Evolutionary conservation across 2,113 vertebrate genomes (phyloP), one percentile per base, ranked within the genome.

Genomic region (Tychaedon coryphoeus): DNA sequence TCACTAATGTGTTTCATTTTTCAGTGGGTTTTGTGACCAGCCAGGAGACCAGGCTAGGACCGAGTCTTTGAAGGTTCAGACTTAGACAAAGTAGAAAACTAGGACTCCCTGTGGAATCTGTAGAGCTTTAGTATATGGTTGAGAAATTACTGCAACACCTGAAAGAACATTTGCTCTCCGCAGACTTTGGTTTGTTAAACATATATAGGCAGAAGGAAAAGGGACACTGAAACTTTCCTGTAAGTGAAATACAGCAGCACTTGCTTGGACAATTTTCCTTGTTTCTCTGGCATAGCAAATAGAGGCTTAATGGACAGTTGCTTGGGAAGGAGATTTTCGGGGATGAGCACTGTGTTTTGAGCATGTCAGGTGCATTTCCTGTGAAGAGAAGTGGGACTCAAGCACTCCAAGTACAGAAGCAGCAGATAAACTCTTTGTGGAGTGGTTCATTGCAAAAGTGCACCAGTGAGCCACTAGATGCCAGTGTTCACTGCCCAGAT

Each of bases 381-480:
- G 15, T 48, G 64, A 54, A 70, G 34, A 31, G 19, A 57, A 36
- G 23, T 42, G 25, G 54, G 45, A 42, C 20, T 50, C 13, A 20
- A 36, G 13, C 19, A n/a, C 25, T 56, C 22, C 15, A 40, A 67
- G 43, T 10, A 60, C 40, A 56, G 71, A 65, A 79, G 54, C 31
- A 74, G 25, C 10, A 73, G 33, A 43, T 48, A 29, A 38, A 33
- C 8, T 6, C 8, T 83, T 54, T 64, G 3, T 60, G 6, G 4
- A 66, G 47, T 19, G 17, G 12, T 66, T 62, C 10, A n/a, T 43
- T 1, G 6, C 70, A 48, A 1, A 71, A 19, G 19, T 56, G 9
- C 25, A 7, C 51, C 43, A 15, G 5, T 19, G 72, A 87, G 58
- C 93, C 95, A 79, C 92, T 91, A 95, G 90, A 19, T 95, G 92